phyloP scores from a whole-genome alignment of 2,888 invertebrate species.

The Cephus sareptanus region DNA sequence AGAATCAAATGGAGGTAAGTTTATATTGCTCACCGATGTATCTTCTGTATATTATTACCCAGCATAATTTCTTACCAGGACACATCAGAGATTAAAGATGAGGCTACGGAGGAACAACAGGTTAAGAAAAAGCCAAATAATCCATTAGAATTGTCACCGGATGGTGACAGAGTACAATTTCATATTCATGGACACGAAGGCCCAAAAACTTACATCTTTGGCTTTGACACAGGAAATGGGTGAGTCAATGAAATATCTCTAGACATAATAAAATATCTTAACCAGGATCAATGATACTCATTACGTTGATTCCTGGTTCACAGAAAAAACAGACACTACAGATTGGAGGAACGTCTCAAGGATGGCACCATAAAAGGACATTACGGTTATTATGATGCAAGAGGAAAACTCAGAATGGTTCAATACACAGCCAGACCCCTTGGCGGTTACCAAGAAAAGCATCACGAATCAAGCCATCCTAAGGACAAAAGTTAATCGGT shows the following conservation, averaged over 20 bases:
- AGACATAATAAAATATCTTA: constrained; percentile 3
- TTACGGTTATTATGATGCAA: constrained; percentile 82
- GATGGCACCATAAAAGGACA: constrained; percentile 82
- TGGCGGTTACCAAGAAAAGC: constrained; percentile 73
- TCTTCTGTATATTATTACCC: background rate
- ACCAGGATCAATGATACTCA: constrained; percentile 6
- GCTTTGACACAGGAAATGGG: constrained; percentile 88
- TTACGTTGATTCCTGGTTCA: constrained; percentile 40
- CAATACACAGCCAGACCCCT: constrained; percentile 81
- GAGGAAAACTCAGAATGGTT: constrained; percentile 80
- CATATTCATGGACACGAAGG: constrained; percentile 86
- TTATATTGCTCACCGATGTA: background rate
- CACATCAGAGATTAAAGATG: constrained; percentile 21
- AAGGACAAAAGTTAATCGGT: background rate
- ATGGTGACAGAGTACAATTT: constrained; percentile 75
- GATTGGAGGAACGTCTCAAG: constrained; percentile 81
- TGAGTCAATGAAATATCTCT: constrained; percentile 61
- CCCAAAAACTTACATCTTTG: constrained; percentile 85
- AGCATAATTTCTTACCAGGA: constrained; percentile 15
- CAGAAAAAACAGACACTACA: constrained; percentile 84
- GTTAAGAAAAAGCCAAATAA: background rate
- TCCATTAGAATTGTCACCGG: constrained; percentile 31
- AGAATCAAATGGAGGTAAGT: constrained; percentile 28
- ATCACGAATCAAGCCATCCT: constrained; percentile 44
- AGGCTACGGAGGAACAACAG: constrained; percentile 9